Conservation (phyloP, 53 echinoderm and acorn worm genomes). For the Paracentrotus lividus region DNA sequence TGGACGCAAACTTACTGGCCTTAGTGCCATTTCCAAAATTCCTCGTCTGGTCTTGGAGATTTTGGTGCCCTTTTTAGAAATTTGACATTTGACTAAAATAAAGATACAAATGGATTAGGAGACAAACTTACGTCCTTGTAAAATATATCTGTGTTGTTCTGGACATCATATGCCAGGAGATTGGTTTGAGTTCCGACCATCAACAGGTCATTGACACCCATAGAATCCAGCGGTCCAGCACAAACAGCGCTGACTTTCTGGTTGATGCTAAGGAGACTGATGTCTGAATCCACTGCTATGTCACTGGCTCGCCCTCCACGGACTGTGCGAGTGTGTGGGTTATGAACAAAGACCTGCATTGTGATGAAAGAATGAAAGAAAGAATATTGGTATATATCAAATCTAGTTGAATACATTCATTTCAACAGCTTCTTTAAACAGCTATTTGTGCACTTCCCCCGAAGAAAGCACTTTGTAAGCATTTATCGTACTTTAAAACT, state of each 20-base stretch:
- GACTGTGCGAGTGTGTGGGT: conserved; percentile 84
- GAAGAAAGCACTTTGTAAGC: not conserved
- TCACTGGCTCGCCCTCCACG: conserved; percentile 86
- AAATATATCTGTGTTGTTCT: conserved; percentile 98
- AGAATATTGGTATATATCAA: not conserved
- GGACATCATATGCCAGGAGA: conserved; percentile 96
- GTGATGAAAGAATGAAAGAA: not conserved
- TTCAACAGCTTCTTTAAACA: no score
- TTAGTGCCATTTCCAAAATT: no score
- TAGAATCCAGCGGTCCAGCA: conserved; percentile 88
- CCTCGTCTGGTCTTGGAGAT: no score
- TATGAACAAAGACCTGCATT: conserved; percentile 94
- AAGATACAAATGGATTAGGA: not conserved
- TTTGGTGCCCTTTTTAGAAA: no score
- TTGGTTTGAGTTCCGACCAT: conserved; percentile 98
- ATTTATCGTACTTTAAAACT: no score
- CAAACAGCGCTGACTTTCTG: conserved; percentile 87
- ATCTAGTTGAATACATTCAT: not conserved
- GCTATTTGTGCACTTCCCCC: no score
- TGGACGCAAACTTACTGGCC: no score
- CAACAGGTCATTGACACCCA: conserved; percentile 87
- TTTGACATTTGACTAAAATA: not conserved
- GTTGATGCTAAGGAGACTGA: conserved; percentile 94
- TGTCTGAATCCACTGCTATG: conserved; percentile 88
- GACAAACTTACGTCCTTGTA: conserved; percentile 93